Percentiles rank a stretch among this genome's conserved stretches.
Conservation (phyloP, 2,888 invertebrate genomes). For the Petrophora chlorosata region DNA sequence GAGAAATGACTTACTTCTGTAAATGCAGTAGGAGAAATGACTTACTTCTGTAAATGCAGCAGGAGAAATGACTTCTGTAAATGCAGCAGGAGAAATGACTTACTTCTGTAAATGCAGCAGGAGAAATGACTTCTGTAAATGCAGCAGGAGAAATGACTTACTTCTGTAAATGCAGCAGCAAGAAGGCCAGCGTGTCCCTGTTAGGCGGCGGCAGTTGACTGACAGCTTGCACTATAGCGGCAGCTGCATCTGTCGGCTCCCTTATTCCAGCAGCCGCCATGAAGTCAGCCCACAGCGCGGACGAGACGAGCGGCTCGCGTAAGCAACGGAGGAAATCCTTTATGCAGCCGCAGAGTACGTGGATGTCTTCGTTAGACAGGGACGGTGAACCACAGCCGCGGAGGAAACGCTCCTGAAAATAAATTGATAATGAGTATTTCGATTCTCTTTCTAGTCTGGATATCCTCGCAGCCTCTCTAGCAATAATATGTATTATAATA, state of each 20-base stretch:
- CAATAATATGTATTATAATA: no score
- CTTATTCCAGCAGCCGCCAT: slow-evolving; percentile 85
- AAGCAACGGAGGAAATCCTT: slow-evolving; percentile 96
- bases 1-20: no score
- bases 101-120: slow-evolving; percentile 94
- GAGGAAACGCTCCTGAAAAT: slow-evolving; percentile 89
- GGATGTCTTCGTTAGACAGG: slow-evolving; percentile 89
- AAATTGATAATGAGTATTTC: no score
- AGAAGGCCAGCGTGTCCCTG: slow-evolving; percentile 96
- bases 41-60: slow-evolving; percentile 1
- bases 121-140: slow-evolving; percentile 95
- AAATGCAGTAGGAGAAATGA: background rate
- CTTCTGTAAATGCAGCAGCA: slow-evolving; percentile 95
- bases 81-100: slow-evolving; percentile 29
- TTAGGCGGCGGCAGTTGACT: slow-evolving; percentile 95
- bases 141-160: slow-evolving; percentile 52
- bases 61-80: no score
- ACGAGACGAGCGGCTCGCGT: slow-evolving; percentile 94
- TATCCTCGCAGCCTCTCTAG: no score
- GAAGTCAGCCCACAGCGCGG: slow-evolving; percentile 92
- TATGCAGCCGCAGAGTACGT: slow-evolving; percentile 95
- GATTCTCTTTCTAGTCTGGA: no score
- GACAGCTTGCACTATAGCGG: slow-evolving; percentile 89
- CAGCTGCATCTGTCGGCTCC: slow-evolving; percentile 84
- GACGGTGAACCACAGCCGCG: slow-evolving; percentile 93